Evolutionary conservation across 92 coral and sea anemone species (phyloP), one percentile per base, ranked within the genome.

Genomic region (Bergia puertoricense): DNA sequence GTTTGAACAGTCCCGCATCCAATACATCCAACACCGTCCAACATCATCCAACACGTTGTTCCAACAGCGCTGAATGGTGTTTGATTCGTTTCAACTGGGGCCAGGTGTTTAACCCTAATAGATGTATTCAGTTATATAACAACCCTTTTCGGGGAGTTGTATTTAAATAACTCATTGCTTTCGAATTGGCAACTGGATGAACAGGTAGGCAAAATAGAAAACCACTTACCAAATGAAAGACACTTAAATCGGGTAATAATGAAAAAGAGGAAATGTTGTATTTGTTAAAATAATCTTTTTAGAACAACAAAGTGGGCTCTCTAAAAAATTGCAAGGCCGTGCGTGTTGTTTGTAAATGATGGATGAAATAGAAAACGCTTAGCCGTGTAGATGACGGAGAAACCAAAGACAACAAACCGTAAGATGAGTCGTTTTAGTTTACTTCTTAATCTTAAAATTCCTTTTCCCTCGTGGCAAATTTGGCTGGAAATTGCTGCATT

Each of bases 341-440:
- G 69, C 69, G 8, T 62, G 2, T 14, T 6, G 16, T 45, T 44
- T 13, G 6, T 44, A 45, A 77, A 44, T n/a, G 22, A 48, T 22
- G 41, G 42, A 41, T 43, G 86, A 82, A 82, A 82, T 67, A 43
- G 86, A 82, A 82, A 82, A 65, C 86, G 86, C 62, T 82, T 66
- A 43, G 86, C 86, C 86, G 86, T 82, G 86, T 82, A 41, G 86
- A 82, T 67, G 86, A 82, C 86, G 36, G 56, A 82, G 20, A 11
- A 39, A 42, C 67, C 13, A 7, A 82, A 16, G 13, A 65, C 54
- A 42, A 18, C 37, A 62, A 39, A 38, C 48, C 37, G 57, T 16
- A 76, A 76, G 42, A 39, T 18, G 48, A 3, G 15, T 76, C 51
- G 80, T 40, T 41, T 76, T 1, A 8, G 18, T 66, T 82, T 22